Base-by-base conservation (phyloP, 2,888 invertebrate genomes). In the Eustalomyia histrio region DNA sequence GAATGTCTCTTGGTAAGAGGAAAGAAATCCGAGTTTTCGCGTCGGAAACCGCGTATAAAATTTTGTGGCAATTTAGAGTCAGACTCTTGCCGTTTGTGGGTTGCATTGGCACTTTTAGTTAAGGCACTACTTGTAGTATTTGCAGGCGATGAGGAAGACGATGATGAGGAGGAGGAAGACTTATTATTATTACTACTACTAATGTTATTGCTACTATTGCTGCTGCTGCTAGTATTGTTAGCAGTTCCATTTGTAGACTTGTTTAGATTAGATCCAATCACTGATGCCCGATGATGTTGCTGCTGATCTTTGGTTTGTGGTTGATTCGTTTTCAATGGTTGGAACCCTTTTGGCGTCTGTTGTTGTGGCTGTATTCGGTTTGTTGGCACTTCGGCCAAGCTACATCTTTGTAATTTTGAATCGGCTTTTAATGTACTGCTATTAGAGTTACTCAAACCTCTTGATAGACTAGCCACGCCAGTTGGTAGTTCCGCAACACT, bases 21-120 rank as follows among this genome's bases (percentile, higher is more conserved):
- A 88, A 96, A 95, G 86, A 96, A 94, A 89, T 96, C 96, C 0
- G 96, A 96, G 89, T 96, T 95, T 89, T 96, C 96, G 83, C 96
- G 92, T 80, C 96, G 92, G 90, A 96, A 96, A 43, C 95, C 95
- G 84, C 95, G 93, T 83, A 95, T 94, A 90, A 95, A 95, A 81
- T 94, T 92, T 86, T 93, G 94, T 61, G 93, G 92, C 85, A 95
- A 91, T 89, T 93, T 94, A 14, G 93, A 92, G 87, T 95, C 95
- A 79, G 94, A 92, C 83, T 95, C 95, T 89, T 94, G 94, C 80
- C 95, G 93, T 85, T 95, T 93, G 88, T 95, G 94, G 83, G 91
- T 74, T 76, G 92, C 88, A 83, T 92, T 88, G 85, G 91, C 91
- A 5, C 91, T 88, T 79, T 71, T 84, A 53, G 91, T 87, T 85